Base-by-base conservation (phyloP, 2,888 invertebrate genomes). In the Caenorhabditis uteleia region DNA sequence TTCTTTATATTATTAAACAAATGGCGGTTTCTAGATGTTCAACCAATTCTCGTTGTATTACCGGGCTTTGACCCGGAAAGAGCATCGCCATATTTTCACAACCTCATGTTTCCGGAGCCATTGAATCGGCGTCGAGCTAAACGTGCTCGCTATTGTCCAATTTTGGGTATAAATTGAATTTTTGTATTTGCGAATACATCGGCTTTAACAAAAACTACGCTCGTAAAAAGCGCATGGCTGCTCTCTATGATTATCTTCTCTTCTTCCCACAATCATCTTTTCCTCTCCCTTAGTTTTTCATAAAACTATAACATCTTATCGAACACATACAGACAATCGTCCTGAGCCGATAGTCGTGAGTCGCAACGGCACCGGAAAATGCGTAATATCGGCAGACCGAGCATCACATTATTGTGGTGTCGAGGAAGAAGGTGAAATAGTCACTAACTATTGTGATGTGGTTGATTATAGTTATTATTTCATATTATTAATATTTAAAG, bases 391-490 rank as follows among this genome's bases (percentile, higher is more conserved):
- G 26, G 82, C 82, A 25, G 82, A 82, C 57, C 77, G 77, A 46
- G 81, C 82, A 10, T 77, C 77, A 12, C 82, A 82, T 58, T 82
- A 74, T 62, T 82, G 82, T 61, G 82, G 82, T 43, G 70, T 82
- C 61, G 77, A 77, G 65, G 81, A 80, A 74, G 79, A 77, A 79
- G 60, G 65, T 65, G 50, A 61, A 47, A 44, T 31, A 23, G 23
- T 12, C 31, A 50, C 31, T 55, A 16, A 40, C 18, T 36, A 16
- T 45, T 36, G 40, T 43, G 18, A 25, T 29, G n/a, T n/a, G n/a
- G n/a, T n/a, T n/a, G n/a, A n/a, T n/a, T n/a, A n/a, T n/a, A n/a
- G n/a, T n/a, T n/a, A n/a, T n/a, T n/a, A n/a, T n/a, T n/a, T n/a
- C n/a, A n/a, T n/a, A n/a, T n/a, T n/a, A n/a, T n/a, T n/a, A n/a